A percentile compares a stretch with the other conserved stretches of the same genome.
phyloP scores from a whole-genome alignment of 2,888 invertebrate genomes.

The Nipponacmea schrenckii region DNA sequence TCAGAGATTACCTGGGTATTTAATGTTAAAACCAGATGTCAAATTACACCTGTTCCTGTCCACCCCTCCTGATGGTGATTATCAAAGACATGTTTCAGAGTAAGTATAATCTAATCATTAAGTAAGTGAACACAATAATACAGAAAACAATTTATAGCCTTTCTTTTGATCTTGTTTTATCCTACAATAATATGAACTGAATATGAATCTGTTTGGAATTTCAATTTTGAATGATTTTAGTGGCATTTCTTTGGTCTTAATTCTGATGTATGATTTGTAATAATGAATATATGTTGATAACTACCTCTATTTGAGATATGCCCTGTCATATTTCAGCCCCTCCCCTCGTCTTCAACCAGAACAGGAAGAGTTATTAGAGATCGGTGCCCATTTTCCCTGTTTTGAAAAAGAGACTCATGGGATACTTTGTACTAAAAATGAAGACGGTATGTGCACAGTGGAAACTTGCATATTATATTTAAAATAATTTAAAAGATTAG shows the following conservation, averaged over 20 bases:
- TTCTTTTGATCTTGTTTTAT: too few species aligned
- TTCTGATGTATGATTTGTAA: too few species aligned
- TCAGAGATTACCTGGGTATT: conserved; percentile 21
- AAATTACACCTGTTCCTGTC: conserved; percentile 58
- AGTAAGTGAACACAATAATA: conserved; percentile 32
- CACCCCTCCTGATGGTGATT: conserved; percentile 59
- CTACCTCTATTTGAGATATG: too few species aligned
- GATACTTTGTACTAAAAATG: conserved; percentile 49
- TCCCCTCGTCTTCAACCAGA: conserved; percentile 34
- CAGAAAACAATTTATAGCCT: too few species aligned
- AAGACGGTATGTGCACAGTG: conserved; percentile 51
- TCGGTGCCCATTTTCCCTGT: conserved; percentile 51
- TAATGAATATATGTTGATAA: too few species aligned
- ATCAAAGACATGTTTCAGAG: conserved; percentile 16
- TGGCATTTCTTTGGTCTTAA: too few species aligned
- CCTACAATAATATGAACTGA: too few species aligned
- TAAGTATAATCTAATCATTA: neutral
- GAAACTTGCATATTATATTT: too few species aligned
- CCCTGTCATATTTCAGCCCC: too few species aligned
- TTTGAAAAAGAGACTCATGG: conserved; percentile 50
- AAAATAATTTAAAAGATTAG: too few species aligned
- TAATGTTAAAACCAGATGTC: conserved; percentile 48
- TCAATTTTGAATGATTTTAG: too few species aligned
- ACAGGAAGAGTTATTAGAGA: conserved; percentile 34
- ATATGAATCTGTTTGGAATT: too few species aligned